These are phyloP conservation scores for Chydorus sphaericus DNA, from an alignment of 2,888 invertebrate genomes.

Conservation along the genomic window DNA sequence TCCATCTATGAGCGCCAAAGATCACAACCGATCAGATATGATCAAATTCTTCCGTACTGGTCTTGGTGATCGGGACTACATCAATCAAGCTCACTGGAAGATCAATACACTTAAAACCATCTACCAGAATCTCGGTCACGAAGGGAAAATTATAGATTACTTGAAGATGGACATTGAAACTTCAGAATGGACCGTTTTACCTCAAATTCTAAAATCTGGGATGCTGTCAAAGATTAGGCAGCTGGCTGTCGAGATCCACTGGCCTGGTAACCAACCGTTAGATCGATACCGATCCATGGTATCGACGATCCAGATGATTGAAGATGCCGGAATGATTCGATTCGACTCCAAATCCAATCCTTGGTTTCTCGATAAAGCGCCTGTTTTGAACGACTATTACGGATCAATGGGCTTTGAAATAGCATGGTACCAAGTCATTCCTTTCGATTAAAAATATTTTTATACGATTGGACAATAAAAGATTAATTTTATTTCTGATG, in stretches of 20 bases:
- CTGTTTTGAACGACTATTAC: not conserved
- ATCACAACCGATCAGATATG: not conserved
- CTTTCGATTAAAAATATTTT: no score
- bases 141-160: not conserved
- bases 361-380: not conserved
- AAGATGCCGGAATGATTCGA: slow-evolving; percentile 3
- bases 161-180: slow-evolving; percentile 10
- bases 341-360: not conserved
- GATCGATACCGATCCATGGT: not conserved
- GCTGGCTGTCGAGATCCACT: slow-evolving; percentile 2
- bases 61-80: not conserved
- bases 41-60: not conserved
- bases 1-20: not conserved
- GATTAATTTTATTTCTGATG: no score
- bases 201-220: not conserved
- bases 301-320: not conserved
- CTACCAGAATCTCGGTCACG: not conserved
- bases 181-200: slow-evolving; percentile 1
- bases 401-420: not conserved
- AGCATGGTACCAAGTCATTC: not conserved
- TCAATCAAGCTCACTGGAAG: not conserved
- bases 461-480: no score
- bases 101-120: no score
- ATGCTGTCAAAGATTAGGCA: not conserved
- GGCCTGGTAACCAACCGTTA: not conserved